phyloP scores from a whole-genome alignment of 2,797 vertebrate genomes.

The Enteromius viviparus region DNA sequence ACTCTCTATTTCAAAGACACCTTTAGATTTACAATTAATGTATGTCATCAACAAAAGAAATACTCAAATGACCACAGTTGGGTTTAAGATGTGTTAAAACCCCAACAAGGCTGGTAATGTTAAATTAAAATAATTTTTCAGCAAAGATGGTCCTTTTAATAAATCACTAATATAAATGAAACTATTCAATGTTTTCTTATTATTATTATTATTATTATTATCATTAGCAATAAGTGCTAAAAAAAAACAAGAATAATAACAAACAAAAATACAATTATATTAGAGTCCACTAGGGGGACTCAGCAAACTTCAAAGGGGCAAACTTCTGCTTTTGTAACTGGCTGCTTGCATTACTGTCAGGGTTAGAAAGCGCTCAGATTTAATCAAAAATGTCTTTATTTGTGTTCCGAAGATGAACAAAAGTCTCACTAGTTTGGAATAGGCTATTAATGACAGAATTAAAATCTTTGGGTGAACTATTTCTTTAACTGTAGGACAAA shows the following conservation, averaged over 20 bases:
- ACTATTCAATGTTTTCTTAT: not conserved
- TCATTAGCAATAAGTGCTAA: not conserved
- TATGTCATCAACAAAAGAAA: not conserved
- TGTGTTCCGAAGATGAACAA: no score
- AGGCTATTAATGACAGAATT: no score
- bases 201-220: not conserved
- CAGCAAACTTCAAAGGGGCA: not conserved
- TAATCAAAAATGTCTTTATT: no score
- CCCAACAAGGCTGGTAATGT: not conserved
- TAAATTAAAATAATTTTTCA: no score
- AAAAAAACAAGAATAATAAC: not conserved
- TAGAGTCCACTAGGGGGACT: not conserved
- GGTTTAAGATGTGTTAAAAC: not conserved
- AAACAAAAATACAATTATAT: not conserved
- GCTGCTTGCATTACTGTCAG: no score
- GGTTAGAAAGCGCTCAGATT: no score
- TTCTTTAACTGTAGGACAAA: not conserved
- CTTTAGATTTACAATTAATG: not conserved
- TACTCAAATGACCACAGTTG: not conserved
- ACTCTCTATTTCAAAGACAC: not conserved
- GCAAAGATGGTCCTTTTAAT: not conserved
- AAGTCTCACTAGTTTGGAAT: no score
- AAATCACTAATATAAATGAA: not conserved
- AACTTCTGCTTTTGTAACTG: not conserved
- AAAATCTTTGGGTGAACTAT: no score